These are phyloP conservation scores for Casuarius casuarius DNA, from an alignment of 2,113 vertebrate genomes.

Conservation along the genomic window DNA sequence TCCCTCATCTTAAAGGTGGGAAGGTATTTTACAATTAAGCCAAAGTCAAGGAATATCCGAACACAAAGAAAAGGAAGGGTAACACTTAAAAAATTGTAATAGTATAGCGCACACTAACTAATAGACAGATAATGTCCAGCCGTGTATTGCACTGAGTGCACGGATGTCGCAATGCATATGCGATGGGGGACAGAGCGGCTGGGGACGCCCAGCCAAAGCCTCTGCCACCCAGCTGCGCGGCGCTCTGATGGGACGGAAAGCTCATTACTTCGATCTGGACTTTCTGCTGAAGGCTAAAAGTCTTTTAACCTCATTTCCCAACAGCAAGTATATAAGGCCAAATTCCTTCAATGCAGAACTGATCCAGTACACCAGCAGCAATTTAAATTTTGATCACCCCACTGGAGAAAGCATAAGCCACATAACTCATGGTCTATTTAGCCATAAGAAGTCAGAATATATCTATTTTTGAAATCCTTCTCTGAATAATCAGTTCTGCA, in stretches of 20 bases:
- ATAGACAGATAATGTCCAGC: neutral
- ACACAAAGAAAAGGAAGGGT: neutral
- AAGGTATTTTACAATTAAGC: neutral
- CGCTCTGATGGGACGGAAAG: neutral
- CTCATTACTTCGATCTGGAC: fast-evolving
- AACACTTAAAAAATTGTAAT: neutral
- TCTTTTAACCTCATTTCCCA: neutral
- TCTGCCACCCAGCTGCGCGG: fast-evolving
- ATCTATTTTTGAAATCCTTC: neutral
- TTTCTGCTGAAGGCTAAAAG: neutral
- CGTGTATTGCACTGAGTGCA: fast-evolving
- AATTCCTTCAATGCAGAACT: neutral
- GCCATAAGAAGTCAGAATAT: neutral
- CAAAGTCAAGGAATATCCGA: neutral
- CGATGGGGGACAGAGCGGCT: neutral
- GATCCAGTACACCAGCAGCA: neutral
- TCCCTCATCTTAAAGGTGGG: neutral
- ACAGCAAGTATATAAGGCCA: no score
- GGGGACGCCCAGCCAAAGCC: neutral
- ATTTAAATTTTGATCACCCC: neutral
- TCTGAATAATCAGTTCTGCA: neutral
- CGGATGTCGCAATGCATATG: fast-evolving
- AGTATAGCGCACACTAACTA: fast-evolving
- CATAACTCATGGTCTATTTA: neutral
- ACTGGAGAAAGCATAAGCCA: neutral